Evolutionary conservation across 2,888 invertebrate genomes (phyloP), one percentile per base, ranked within the genome.

Genomic region (Anagyrus pseudococci): DNA sequence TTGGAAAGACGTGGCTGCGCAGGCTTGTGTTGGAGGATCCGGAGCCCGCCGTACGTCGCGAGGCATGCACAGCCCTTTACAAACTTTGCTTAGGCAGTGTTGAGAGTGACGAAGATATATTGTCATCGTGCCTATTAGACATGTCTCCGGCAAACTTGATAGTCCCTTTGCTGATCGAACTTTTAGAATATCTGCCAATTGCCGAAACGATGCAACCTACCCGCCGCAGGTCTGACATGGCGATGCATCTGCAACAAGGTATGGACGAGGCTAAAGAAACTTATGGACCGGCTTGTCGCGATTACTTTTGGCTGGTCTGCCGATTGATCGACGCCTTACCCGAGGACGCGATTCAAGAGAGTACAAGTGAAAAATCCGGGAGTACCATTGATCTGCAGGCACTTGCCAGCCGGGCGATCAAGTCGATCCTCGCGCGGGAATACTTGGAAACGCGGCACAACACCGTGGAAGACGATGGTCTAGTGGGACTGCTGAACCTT

Each of bases 281-380:
- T 0, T 96, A 94, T 76, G 96, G 96, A 0, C 95, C 96, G 1
- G 96, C 96, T 1, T 96, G 96, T 76, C 84, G 95, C 7, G 96
- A 97, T 78, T 97, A 95, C 81, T 96, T 96, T 80, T 96, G 96
- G 95, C 84, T 96, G 3, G 86, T 95, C 15, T 93, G 95, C 68
- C 86, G 95, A 33, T 85, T 96, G 19, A 91, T 96, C 1, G 96
- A 96, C 73, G 92, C 92, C 1, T 77, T 94, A 26, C 91, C 92
- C 0, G 89, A 90, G 61, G 93, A 93, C 66, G 86, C 90, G 71
- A 87, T 93, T 26, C 90, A 90, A 83, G 85, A 85, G 69, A 85
- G 83, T 72, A 81, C 84, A 55, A 62, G 70, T 4, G 87, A 84
- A 54, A 86, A 86, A 62, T 82, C 85, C 0, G 82, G 83, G n/a